phyloP scores from a whole-genome alignment of 2,888 invertebrate species.

The Salticus scenicus region DNA sequence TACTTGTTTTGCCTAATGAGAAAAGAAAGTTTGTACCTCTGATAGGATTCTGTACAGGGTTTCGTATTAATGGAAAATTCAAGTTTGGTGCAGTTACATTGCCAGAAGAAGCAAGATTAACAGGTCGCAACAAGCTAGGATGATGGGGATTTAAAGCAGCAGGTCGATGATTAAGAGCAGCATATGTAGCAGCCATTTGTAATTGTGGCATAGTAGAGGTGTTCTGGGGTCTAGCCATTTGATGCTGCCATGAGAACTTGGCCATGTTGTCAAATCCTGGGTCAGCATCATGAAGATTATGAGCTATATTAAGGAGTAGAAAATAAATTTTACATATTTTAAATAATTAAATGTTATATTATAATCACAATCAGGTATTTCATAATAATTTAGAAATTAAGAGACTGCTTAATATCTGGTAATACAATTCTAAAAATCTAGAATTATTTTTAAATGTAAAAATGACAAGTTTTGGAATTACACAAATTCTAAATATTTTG shows the following conservation, averaged over 20 bases:
- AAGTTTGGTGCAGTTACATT: constrained; percentile 39
- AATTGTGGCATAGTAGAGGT: constrained; percentile 46
- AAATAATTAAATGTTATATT: neutral
- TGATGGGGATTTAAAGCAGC: constrained; percentile 30
- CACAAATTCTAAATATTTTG: too few relatives aligned
- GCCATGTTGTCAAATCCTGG: constrained; percentile 35
- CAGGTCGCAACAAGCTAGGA: constrained; percentile 40
- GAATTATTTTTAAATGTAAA: too few relatives aligned
- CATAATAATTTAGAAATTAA: too few relatives aligned
- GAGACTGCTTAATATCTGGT: too few relatives aligned
- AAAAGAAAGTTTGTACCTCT: constrained; percentile 56
- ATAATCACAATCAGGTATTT: too few relatives aligned
- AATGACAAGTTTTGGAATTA: too few relatives aligned
- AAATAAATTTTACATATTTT: too few relatives aligned
- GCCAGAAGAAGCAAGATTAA: constrained; percentile 27
- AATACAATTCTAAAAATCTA: too few relatives aligned
- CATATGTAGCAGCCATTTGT: constrained; percentile 58
- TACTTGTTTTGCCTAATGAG: too few relatives aligned
- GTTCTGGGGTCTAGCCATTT: constrained; percentile 40
- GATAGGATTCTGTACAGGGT: constrained; percentile 53
- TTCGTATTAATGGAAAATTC: constrained; percentile 53
- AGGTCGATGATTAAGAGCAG: constrained; percentile 55
- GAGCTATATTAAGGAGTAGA: constrained; percentile 1
- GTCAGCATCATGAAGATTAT: constrained; percentile 34
- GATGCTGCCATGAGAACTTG: constrained; percentile 53